Evolutionary conservation across 1,140 invertebrate species (phyloP), one percentile per base, ranked within the genome.

Genomic region (Elymnias hypermnestra): DNA sequence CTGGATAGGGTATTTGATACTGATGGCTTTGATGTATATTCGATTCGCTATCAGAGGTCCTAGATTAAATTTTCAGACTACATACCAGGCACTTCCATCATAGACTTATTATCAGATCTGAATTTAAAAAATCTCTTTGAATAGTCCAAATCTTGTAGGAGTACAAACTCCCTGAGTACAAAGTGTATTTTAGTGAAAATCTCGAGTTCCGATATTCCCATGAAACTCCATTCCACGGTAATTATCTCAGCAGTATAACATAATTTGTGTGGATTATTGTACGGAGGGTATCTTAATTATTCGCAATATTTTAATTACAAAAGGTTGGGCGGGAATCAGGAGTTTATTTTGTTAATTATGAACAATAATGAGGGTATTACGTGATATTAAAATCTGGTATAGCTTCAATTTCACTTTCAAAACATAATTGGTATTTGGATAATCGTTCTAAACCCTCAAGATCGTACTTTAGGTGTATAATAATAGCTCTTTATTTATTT

Each of bases 271-370:
- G 18, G 48, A 43, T 51, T 25, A 51, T 44, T 39, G 21, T 38
- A 44, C 48, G 19, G 10, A 13, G 15, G 31, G 19, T 31, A 29
- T 51, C 40, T 44, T 51, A 43, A 57, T 57, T 48, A 52, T 38
- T 25, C 43, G 26, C 42, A 50, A 48, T 52, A 60, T 53, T 56
- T 56, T 56, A 60, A 60, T 57, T 57, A 57, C 25, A 46, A 42
- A 53, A 52, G 44, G 49, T 46, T 40, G 43, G 38, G 7, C n/a
- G 37, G 10, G 43, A 38, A 36, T 48, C 35, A 22, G 26, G 43
- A 35, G 10, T 48, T 53, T 53, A 39, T 53, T 53, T 53, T 44
- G 33, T 48, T 57, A 57, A 57, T 57, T 57, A 48, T 13, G 44
- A 47, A 57, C 45, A 46, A 39, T 56, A 49, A 53, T 55, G 45